phyloP scores from a whole-genome alignment of 2,888 invertebrate species.

The Clusia tigrina region DNA sequence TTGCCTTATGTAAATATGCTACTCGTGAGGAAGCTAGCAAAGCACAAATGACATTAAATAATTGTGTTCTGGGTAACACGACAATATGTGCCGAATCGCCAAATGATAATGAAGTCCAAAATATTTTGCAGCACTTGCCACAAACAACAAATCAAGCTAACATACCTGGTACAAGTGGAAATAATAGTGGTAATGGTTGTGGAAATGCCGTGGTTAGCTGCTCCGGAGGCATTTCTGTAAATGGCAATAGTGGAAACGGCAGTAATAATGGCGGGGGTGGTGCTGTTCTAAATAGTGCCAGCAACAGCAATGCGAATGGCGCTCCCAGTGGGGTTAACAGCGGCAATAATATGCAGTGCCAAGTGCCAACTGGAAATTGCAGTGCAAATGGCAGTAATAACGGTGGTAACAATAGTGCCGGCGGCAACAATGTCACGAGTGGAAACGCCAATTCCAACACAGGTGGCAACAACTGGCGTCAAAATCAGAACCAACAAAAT shows the following conservation, averaged over 20 bases:
- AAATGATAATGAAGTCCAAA: slow-evolving; percentile 86
- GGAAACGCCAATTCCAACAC: slow-evolving; percentile 28
- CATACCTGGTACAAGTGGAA: slow-evolving; percentile 55
- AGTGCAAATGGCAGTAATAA: slow-evolving; percentile 6
- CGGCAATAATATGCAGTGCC: slow-evolving; percentile 16
- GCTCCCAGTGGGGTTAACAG: neutral
- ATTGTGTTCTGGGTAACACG: slow-evolving; percentile 90
- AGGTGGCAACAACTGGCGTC: slow-evolving; percentile 47
- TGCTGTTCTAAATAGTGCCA: slow-evolving; percentile 29
- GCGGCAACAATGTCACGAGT: slow-evolving; percentile 29
- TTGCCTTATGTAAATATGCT: slow-evolving; percentile 93
- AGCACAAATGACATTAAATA: slow-evolving; percentile 95
- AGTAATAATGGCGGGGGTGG: slow-evolving; percentile 33
- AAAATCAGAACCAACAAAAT: slow-evolving; percentile 58
- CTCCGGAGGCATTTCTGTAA: slow-evolving; percentile 25
- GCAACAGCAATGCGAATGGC: slow-evolving; percentile 28
- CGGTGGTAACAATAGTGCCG: slow-evolving; percentile 21
- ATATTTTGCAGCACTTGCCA: slow-evolving; percentile 80
- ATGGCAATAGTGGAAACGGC: slow-evolving; percentile 32
- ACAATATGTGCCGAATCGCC: slow-evolving; percentile 96
- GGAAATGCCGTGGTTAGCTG: slow-evolving; percentile 14
- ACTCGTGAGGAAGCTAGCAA: slow-evolving; percentile 93
- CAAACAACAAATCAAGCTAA: slow-evolving; percentile 44
- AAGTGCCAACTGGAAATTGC: too few relatives aligned
- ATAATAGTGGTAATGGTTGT: slow-evolving; percentile 22